Percentiles rank a stretch among this genome's conserved stretches.
Evolutionary conservation across 2,797 vertebrate genomes (phyloP).

Genomic region (Kryptolebias ocellatus): DNA sequence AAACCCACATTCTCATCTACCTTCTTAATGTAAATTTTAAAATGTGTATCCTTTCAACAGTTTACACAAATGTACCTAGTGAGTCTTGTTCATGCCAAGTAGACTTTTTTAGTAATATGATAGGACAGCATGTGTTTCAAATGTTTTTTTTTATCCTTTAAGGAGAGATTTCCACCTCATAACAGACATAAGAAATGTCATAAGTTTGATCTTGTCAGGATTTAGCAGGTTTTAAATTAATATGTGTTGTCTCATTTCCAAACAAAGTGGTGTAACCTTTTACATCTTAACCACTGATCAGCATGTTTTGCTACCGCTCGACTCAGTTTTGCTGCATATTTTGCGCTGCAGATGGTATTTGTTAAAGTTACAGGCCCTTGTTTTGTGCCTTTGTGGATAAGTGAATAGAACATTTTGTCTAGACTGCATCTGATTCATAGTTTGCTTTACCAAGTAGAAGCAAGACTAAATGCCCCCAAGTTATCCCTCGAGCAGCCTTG

Average conservation of each 20-base stretch:
- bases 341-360: conserved; percentile 53
- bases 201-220: conserved; percentile 48
- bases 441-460: conserved; percentile 55
- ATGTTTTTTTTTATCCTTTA: not conserved
- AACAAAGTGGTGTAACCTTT: no score
- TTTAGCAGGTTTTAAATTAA: no score
- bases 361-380: conserved; percentile 50
- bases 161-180: conserved; percentile 22
- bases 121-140: not conserved
- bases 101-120: not conserved
- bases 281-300: no score
- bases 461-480: conserved; percentile 13
- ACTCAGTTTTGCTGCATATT: conserved; percentile 30
- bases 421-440: conserved; percentile 41
- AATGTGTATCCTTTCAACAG: conserved; percentile 15
- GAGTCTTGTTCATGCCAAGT: no score
- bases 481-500: conserved; percentile 5
- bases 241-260: no score
- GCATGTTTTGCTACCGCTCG: not conserved
- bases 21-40: conserved; percentile 28
- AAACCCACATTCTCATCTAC: conserved; percentile 9
- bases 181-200: conserved; percentile 72
- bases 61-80: conserved; percentile 11
- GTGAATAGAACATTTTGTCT: conserved; percentile 48
- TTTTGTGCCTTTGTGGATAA: conserved; percentile 42